Base-by-base conservation (phyloP, 2,797 vertebrate species). In the Astyanax mexicanus region DNA sequence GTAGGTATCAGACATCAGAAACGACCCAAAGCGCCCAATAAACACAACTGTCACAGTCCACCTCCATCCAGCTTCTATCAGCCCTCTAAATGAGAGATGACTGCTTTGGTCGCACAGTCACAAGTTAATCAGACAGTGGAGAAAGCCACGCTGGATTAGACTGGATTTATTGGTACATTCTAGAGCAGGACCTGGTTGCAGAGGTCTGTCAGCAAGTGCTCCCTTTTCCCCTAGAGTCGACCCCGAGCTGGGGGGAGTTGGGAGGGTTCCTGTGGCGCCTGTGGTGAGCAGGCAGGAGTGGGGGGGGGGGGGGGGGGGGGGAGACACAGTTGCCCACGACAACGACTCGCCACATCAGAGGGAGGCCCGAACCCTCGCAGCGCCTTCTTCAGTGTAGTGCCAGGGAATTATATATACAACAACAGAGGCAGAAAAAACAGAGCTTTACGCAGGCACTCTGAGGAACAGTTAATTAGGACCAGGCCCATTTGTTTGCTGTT, bases 391-490 rank as follows among this genome's bases (percentile, higher is more conserved):
- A 77, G 74, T 42, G 23, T 65, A 51, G 54, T 77, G 85, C 85
- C 86, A 87, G 84, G 86, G 72, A 82, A 85, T 88, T 84, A 85
- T 84, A 75, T 80, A 80, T 71, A 78, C 76, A 78, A 79, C 67
- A 81, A 81, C 74, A 83, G 79, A 83, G 81, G 69, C 71, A 76
- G n/a, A n/a, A n/a, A n/a, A n/a, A n/a, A n/a, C n/a, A n/a, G n/a
- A n/a, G 80, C 74, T 81, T 76, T 79, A 81, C 81, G 17, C 69
- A 79, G 79, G 67, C 72, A 77, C 71, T 79, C 72, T 49, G 77
- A 74, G 78, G 81, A 83, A 80, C 81, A 80, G 80, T 77, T 85
- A 85, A 85, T 85, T 81, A 85, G 66, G 77, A 85, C 78, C 81
- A 85, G 81, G 74, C 79, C 74, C 58, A 58, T 71, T 78, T 74